Conservation (phyloP, 2,113 vertebrate species). For the Ovibos moschatus region DNA sequence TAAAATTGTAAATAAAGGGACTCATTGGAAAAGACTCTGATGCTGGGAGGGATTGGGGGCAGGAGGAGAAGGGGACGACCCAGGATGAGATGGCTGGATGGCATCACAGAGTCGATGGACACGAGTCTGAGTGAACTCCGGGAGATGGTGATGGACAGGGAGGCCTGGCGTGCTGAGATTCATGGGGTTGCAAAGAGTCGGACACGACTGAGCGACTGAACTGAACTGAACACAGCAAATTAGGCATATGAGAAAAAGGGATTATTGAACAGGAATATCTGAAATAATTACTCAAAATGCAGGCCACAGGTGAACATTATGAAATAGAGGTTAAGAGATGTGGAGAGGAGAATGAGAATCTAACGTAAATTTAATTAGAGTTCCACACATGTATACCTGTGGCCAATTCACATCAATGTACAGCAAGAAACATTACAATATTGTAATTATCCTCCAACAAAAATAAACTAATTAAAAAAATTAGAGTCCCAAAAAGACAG, state of each 20-base stretch:
- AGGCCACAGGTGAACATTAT: background rate
- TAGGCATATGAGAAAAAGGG: background rate
- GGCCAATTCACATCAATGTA: background rate
- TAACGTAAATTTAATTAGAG: background rate
- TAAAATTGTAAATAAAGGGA: background rate
- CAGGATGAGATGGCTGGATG: too few relatives aligned
- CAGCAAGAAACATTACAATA: background rate
- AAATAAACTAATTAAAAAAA: background rate
- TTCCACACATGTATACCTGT: background rate
- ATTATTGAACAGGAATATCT: background rate
- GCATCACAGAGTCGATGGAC: too few relatives aligned
- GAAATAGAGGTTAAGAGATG: background rate
- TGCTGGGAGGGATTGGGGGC: too few relatives aligned
- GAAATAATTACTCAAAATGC: background rate
- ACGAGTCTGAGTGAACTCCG: too few relatives aligned
- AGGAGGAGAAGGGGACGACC: too few relatives aligned
- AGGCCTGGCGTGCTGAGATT: too few relatives aligned
- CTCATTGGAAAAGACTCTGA: too few relatives aligned
- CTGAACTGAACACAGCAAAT: background rate
- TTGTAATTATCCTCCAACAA: background rate
- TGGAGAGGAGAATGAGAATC: rapidly evolving
- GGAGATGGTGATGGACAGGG: too few relatives aligned
- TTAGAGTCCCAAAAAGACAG: background rate
- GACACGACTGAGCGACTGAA: too few relatives aligned
- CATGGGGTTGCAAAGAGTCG: too few relatives aligned